phyloP scores from a whole-genome alignment of 2,888 invertebrate genomes.

The Beris morrisii region DNA sequence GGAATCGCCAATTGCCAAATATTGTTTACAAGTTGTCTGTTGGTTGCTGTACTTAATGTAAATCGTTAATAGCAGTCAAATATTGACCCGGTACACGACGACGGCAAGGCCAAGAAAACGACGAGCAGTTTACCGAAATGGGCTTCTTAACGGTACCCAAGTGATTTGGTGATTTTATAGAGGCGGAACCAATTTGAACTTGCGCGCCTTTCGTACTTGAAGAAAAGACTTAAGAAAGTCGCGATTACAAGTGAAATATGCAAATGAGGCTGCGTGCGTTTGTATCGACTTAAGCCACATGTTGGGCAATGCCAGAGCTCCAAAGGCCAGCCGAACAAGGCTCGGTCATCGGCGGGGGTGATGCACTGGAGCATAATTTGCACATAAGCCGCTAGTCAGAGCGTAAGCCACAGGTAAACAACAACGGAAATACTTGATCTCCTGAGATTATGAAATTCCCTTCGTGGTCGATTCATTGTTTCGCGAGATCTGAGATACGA shows the following conservation, averaged over 20 bases:
- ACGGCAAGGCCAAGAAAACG: constrained; percentile 1
- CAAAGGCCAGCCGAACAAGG: not conserved
- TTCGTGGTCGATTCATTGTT: constrained; percentile 24
- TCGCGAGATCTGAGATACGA: constrained; percentile 6
- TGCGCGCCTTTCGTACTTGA: too few relatives aligned
- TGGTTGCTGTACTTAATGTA: constrained; percentile 1
- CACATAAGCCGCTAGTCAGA: too few relatives aligned
- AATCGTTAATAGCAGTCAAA: not conserved
- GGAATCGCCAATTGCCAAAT: constrained; percentile 20
- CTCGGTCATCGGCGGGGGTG: too few relatives aligned
- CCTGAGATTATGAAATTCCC: constrained; percentile 19
- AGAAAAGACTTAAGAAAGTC: not conserved
- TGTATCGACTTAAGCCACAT: constrained; percentile 2
- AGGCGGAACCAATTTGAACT: not conserved
- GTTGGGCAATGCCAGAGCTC: not conserved
- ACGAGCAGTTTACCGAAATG: constrained; percentile 16
- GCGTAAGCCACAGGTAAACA: too few relatives aligned
- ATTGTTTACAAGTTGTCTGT: constrained; percentile 22
- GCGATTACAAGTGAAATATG: constrained; percentile 14
- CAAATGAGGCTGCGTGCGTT: constrained; percentile 7
- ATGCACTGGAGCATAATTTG: not conserved
- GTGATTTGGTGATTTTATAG: constrained; percentile 12
- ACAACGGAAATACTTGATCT: constrained; percentile 1
- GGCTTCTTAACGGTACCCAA: constrained; percentile 21
- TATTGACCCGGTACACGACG: constrained; percentile 5